phyloP scores from a whole-genome alignment of 2,888 invertebrate genomes.

The Synanthedon formicaeformis region DNA sequence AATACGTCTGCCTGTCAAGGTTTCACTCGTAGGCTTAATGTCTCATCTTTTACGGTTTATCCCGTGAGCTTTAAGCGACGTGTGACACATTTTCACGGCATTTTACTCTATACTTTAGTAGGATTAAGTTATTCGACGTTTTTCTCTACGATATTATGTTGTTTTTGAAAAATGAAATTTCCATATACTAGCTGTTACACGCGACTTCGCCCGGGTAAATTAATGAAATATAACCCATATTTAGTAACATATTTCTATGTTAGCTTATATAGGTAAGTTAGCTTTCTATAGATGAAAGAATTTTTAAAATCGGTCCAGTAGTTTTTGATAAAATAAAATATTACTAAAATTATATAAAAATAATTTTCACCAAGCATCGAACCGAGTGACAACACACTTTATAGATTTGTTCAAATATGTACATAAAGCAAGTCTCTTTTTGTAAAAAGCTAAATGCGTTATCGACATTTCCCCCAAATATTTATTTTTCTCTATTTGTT shows the following conservation, averaged over 20 bases:
- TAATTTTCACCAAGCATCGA: too few relatives aligned
- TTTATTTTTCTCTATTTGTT: neutral
- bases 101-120: slow-evolving; percentile 4
- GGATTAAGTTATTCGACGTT: neutral
- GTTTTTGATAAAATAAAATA: too few relatives aligned
- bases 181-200: too few relatives aligned
- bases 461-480: neutral
- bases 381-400: too few relatives aligned
- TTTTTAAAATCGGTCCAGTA: too few relatives aligned
- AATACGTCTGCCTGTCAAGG: slow-evolving; percentile 2
- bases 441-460: neutral
- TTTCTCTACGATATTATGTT: slow-evolving; percentile 5
- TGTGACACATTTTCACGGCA: slow-evolving; percentile 9
- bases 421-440: neutral
- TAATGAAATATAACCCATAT: too few relatives aligned
- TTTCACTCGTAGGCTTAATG: slow-evolving; percentile 12
- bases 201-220: too few relatives aligned
- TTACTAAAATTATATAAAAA: too few relatives aligned
- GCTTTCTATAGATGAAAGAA: too few relatives aligned
- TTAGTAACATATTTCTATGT: too few relatives aligned
- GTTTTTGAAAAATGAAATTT: slow-evolving; percentile 1
- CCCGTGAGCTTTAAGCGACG: slow-evolving; percentile 9
- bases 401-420: too few relatives aligned
- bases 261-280: too few relatives aligned
- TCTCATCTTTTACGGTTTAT: slow-evolving; percentile 11